Evolutionary conservation across 2,113 vertebrate genomes (phyloP).

Genomic region (Sinocyclocheilus maitianheensis): DNA sequence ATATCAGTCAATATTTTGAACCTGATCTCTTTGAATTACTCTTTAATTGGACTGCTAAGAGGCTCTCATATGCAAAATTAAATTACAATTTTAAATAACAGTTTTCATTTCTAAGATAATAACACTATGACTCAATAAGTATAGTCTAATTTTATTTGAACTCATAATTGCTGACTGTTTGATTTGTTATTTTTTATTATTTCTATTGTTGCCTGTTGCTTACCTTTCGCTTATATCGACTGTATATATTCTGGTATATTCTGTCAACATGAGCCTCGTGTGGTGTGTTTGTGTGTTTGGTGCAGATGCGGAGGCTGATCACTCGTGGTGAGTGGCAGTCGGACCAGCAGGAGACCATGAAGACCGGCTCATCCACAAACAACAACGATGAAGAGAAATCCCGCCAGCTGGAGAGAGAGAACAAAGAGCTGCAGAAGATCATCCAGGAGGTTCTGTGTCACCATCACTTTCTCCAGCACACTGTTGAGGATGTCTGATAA

Average conservation of each 20-base stretch:
- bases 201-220: neutral
- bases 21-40: too few relatives aligned
- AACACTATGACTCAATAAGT: too few relatives aligned
- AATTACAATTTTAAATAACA: too few relatives aligned
- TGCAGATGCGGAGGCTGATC: constrained; percentile 91
- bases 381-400: constrained; percentile 97
- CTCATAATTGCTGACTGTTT: neutral
- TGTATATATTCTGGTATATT: neutral
- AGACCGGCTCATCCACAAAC: constrained; percentile 94
- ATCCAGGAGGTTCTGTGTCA: constrained; percentile 84
- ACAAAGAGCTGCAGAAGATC: constrained; percentile 90
- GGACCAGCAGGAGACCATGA: constrained; percentile 95
- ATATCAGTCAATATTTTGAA: too few relatives aligned
- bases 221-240: neutral
- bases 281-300: constrained; percentile 11
- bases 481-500: neutral
- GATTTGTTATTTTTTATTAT: too few relatives aligned
- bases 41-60: too few relatives aligned
- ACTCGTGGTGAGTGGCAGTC: constrained; percentile 97
- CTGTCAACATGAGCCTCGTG: neutral
- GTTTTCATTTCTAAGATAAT: too few relatives aligned
- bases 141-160: neutral
- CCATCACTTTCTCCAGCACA: neutral
- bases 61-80: too few relatives aligned
- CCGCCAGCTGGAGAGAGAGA: constrained; percentile 90